These are phyloP conservation scores for Morpho achilles DNA, from an alignment of 2,888 invertebrate genomes.

Conservation along the genomic window DNA sequence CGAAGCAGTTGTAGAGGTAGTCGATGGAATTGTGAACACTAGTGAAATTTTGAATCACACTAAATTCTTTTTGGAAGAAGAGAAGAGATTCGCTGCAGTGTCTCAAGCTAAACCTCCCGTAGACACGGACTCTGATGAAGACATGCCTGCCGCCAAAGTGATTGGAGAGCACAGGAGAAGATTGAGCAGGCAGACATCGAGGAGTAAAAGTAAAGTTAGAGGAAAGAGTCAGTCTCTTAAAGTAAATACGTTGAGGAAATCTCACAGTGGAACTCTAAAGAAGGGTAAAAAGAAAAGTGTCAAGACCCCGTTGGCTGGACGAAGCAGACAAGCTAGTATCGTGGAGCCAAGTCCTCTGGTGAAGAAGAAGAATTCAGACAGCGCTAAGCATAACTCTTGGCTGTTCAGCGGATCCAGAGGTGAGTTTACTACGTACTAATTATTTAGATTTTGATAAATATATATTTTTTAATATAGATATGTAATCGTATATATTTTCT, in stretches of 20 bases:
- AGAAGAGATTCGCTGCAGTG: conserved; percentile 53
- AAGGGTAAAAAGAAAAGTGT: conserved; percentile 65
- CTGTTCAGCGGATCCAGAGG: conserved; percentile 63
- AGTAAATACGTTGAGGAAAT: conserved; percentile 66
- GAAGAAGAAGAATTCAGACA: conserved; percentile 61
- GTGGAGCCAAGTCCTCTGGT: conserved; percentile 57
- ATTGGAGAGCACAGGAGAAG: conserved; percentile 61
- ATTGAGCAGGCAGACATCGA: conserved; percentile 66
- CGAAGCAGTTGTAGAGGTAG: conserved; percentile 60
- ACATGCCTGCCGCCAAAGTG: conserved; percentile 53
- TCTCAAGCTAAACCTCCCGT: conserved; percentile 42
- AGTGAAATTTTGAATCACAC: conserved; percentile 62
- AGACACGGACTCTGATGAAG: conserved; percentile 66
- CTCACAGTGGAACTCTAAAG: conserved; percentile 69
- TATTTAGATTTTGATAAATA: not conserved
- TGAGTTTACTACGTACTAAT: conserved; percentile 35
- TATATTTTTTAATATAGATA: not conserved
- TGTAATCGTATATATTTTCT: too few relatives aligned
- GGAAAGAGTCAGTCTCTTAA: conserved; percentile 70
- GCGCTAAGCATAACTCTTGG: conserved; percentile 63
- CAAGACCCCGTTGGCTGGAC: conserved; percentile 50
- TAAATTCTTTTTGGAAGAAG: conserved; percentile 62
- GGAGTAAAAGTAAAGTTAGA: conserved; percentile 68
- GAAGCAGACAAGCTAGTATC: conserved; percentile 66
- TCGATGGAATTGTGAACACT: conserved; percentile 45